Conservation (phyloP, 2,797 vertebrate genomes). For the Sebastes wilsoni region DNA sequence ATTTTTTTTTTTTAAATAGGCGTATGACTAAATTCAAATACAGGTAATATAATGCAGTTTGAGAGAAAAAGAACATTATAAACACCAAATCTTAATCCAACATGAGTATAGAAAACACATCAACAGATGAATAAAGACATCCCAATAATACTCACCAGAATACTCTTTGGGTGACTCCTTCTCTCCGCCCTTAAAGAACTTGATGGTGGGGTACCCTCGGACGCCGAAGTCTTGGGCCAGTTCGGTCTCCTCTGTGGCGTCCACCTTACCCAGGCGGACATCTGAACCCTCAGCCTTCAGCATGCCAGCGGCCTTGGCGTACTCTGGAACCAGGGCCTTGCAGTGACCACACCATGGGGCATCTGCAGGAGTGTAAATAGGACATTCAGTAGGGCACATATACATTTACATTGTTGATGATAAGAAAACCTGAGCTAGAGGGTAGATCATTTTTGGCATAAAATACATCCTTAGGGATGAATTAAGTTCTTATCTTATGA, state of each 20-base stretch:
- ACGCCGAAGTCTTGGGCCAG: conserved; percentile 94
- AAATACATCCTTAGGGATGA: not conserved
- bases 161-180: conserved; percentile 92
- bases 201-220: conserved; percentile 96
- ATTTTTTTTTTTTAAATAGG: not conserved
- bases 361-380: conserved; percentile 77
- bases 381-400: not conserved
- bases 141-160: conserved; percentile 82
- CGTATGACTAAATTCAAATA: not conserved
- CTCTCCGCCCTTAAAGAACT: conserved; percentile 96
- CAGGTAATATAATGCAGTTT: not conserved
- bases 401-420: not conserved
- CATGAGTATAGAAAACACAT: not conserved
- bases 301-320: conserved; percentile 90
- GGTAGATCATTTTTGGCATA: not conserved
- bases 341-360: conserved; percentile 99
- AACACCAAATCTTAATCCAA: not conserved
- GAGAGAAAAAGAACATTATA: not conserved
- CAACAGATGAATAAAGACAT: not conserved
- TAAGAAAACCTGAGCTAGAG: not conserved
- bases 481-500: not conserved
- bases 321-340: conserved; percentile 95
- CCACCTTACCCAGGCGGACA: conserved; percentile 93
- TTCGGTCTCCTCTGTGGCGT: conserved; percentile 95
- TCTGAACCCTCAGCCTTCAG: conserved; percentile 89